Base-by-base conservation (phyloP, 1,140 invertebrate genomes). In the Zaprionus inermis region DNA sequence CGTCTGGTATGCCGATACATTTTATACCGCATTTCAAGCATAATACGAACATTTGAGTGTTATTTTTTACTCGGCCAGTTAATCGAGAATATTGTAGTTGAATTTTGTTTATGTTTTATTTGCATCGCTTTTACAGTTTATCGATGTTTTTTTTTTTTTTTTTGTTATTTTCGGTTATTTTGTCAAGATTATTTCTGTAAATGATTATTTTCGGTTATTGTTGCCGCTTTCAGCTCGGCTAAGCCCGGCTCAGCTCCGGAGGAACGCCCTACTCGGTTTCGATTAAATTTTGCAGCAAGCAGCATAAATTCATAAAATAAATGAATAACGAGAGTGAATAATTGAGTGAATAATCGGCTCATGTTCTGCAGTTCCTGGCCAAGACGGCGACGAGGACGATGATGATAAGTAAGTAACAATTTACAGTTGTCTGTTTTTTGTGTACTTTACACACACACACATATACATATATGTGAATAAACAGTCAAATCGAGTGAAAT, bases 111-210 rank as follows among this genome's bases (percentile, higher is more conserved):
- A 59, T 72, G 34, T 61, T 77, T 64, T 73, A 28, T 63, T 81
- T 56, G 44, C 64, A 77, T 34, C 65, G 49, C 67, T 34, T 69
- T 38, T 69, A 24, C 72, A 71, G 69, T 81, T 84, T 81, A 75
- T 84, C 78, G 73, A 78, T 85, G 68, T 85, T 85, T 81, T 61
- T 75, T 78, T 85, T 85, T 81, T 61, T 75, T 78, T 24, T 24
- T 24, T 24, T 24, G 4, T 28, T 72, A 76, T 78, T 78, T 86
- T 65, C 49, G 54, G 60, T 36, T 77, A 75, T 78, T 84, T 77
- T 28, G 63, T 63, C 5, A 85, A 68, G 66, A 76, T 81, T 74
- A 85, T 85, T 75, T 81, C 74, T 86, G 81, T 72, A 85, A 81
- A 81, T 81, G 74, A 78, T 69, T 84, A 72, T 72, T 54, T 38